Conservation (phyloP, 2,113 vertebrate genomes). For the Odobenus rosmarus region DNA sequence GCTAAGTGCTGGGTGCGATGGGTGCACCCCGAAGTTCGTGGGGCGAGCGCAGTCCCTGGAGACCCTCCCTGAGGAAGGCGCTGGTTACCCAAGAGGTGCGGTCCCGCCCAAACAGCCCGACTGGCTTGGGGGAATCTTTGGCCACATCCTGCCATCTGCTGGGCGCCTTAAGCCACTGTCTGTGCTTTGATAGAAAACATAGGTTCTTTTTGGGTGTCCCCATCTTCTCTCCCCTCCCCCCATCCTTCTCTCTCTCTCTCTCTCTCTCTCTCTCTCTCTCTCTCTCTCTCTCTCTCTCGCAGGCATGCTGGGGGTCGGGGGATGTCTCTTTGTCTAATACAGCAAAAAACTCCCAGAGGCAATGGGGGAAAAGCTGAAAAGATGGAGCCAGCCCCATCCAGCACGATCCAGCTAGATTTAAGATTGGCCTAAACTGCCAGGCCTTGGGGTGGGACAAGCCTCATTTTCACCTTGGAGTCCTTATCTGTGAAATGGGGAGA, state of each 20-base stretch:
- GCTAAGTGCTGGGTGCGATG: neutral
- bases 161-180: constrained; percentile 5
- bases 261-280: no score
- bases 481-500: neutral
- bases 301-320: neutral
- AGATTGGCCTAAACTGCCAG: neutral
- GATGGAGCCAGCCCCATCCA: neutral
- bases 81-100: fast-evolving
- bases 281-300: neutral
- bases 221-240: neutral
- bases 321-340: neutral
- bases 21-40: no score
- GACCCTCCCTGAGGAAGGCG: fast-evolving
- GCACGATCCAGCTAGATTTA: neutral
- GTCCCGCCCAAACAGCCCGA: fast-evolving
- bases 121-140: neutral
- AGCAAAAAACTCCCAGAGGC: neutral
- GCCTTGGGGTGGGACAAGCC: neutral
- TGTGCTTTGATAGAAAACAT: neutral
- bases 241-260: neutral
- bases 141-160: constrained; percentile 71
- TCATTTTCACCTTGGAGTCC: neutral
- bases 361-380: neutral
- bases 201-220: neutral
- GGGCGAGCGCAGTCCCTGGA: neutral